Base-by-base conservation (phyloP, 1,140 invertebrate genomes). In the Thaumatotibia leucotreta region DNA sequence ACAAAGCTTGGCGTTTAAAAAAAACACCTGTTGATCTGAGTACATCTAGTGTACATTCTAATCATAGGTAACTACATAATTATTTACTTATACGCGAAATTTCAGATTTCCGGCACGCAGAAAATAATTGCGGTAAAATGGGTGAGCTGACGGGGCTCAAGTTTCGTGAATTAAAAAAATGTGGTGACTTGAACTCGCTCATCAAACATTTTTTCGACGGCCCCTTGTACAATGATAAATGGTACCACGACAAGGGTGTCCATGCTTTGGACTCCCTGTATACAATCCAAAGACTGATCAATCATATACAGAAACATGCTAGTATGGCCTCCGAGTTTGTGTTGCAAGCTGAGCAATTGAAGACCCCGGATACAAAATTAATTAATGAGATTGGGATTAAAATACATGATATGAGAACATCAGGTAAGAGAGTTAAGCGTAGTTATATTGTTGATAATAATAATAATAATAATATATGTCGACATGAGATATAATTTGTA, bases 181-280 rank as follows among this genome's bases (percentile, higher is more conserved):
- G 76, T 10, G 75, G 83, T 5, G 84, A 88, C 35, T 83, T 76
- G 65, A 79, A 83, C 61, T 79, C 84, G 3, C 63, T 90, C 1
- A 83, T 90, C 11, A 75, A 88, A 68, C 83, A 88, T 61, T 88
- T 88, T 49, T 68, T 90, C 1, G 83, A 88, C 9, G 78, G 78
- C 5, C 72, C 81, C 0, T 71, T 82, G 62, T 84, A 82, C 20
- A 82, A 73, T 11, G 77, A 80, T 4, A 69, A 81, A 24, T 82
- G 74, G 69, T 64, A 80, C 10, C 73, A 69, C 24, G 74, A 76
- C 11, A 73, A 69, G 32, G 82, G 80, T 24, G 75, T 85, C 0
- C 67, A 73, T 22, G 74, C 72, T 0, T 64, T 88, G 10, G 83
- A 88, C 6, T 76, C 77, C 0, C 75, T 82, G 2, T 80, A 79